Base-by-base conservation (phyloP, 2,113 vertebrate species). In the Gallinago jamesoni region DNA sequence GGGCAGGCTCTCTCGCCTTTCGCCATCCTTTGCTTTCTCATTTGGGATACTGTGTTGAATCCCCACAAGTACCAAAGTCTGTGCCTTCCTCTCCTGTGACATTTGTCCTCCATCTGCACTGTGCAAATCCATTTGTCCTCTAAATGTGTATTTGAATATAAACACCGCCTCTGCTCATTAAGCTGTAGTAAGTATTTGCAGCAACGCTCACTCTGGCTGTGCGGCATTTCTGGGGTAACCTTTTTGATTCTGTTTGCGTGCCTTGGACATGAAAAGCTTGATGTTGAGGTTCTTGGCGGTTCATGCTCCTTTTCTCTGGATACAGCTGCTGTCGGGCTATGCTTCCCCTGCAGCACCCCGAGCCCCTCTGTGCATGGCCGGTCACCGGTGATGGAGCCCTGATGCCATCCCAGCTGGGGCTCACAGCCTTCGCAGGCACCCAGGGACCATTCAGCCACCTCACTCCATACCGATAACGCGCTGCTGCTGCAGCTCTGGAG, bases 341-440 rank as follows among this genome's bases (percentile, higher is more conserved):
- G 50, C 31, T 23, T 70, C 13, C 22, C 35, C 45, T 41, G 1
- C 22, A 22, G 27, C 62, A 9, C 47, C 5, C 28, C 1, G 5
- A 39, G 1, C 18, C 7, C 20, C 56, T n/a, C 31, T 1, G 7
- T 8, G 27, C 5, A 0, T 2, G 1, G 37, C 35, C 2, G 0
- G 28, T 59, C 13, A 0, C 30, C 13, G 2, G 1, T 1, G 3
- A 41, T 53, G 28, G 70, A 19, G 28, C 84, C 30, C 41, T 9
- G 9, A 62, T 60, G 62, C 73, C 30, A 5, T 12, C 69, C 48
- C 15, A 16, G 57, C 3, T 6, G 30, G 33, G 14, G 66, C 87
- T 59, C 10, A 2, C 67, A 66, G 82, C 73, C 78, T n/a, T 57
- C 1, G 4, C 72, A 52, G 48, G 7, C 62, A 30, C 63, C 73